Base-by-base conservation (phyloP, 1,140 invertebrate genomes). In the Diorhabda carinulata region DNA sequence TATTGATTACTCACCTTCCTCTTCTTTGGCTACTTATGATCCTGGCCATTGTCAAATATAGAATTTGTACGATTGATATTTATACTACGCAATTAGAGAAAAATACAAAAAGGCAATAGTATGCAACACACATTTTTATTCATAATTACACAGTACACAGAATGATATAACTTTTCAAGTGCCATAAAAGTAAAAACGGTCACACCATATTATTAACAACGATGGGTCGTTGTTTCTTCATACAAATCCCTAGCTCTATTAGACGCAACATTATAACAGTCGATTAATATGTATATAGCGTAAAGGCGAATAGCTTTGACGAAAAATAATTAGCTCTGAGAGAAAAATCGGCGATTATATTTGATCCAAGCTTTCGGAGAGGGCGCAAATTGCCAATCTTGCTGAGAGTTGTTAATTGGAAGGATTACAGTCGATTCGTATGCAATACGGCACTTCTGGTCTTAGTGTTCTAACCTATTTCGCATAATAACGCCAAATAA, bases 261-360 rank as follows among this genome's bases (percentile, higher is more conserved):
- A 64, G 56, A 44, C 44, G 47, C n/a, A 25, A 56, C 63, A 52
- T 66, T 56, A 66, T 56, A 52, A 59, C 65, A 63, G 47, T 72
- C 76, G 75, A 78, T 78, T 78, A 78, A 74, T 77, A 78, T 78
- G 77, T 73, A 69, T 72, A 75, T 68, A 71, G 71, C 72, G 75
- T 78, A 61, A 67, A 67, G 64, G 68, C 69, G 74, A 77, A 77
- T 77, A 68, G 75, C 71, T 75, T 75, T 78, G 76, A 76, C 75
- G 75, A 73, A 77, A 78, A 78, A 78, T 78, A 78, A 78, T 78
- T 78, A 78, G 74, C 74, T 72, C 45, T 71, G 70, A 73, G 69
- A 77, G 76, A 78, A 78, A 78, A 78, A 78, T 78, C 77, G 75
- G 59, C 75, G 77, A 77, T 78, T 76, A 78, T 76, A 78, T 77